phyloP scores from a whole-genome alignment of 2,888 invertebrate genomes.

The Lamellibrachia satsuma region DNA sequence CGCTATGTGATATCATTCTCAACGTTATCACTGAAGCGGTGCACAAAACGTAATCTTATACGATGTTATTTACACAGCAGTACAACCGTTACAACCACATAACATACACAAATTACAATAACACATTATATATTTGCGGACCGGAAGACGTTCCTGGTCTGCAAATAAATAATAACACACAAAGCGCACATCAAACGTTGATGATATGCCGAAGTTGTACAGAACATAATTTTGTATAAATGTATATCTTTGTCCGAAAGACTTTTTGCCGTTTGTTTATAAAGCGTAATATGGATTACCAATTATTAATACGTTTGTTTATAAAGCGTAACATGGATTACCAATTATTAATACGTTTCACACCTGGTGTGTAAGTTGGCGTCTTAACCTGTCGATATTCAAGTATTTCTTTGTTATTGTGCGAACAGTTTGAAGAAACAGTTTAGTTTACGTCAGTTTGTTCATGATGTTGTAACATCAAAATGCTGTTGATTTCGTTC shows the following conservation, averaged over 20 bases:
- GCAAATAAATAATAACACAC: not conserved
- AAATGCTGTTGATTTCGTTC: not conserved
- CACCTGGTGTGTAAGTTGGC: too few relatives aligned
- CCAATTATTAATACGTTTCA: not conserved
- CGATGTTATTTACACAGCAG: not conserved
- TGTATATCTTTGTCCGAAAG: not conserved
- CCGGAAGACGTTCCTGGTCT: too few relatives aligned
- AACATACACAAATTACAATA: not conserved
- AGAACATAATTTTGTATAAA: not conserved
- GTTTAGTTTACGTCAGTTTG: not conserved
- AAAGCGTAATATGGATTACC: not conserved
- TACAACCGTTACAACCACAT: not conserved
- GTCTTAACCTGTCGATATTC: too few relatives aligned
- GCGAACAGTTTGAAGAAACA: too few relatives aligned
- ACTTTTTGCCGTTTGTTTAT: not conserved
- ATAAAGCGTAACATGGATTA: not conserved
- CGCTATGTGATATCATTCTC: not conserved
- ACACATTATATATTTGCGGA: not conserved
- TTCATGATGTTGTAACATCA: not conserved
- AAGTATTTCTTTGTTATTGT: too few relatives aligned
- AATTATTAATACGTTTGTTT: not conserved
- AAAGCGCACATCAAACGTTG: not conserved
- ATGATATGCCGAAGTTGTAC: not conserved
- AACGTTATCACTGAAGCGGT: not conserved
- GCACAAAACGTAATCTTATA: not conserved